These are phyloP conservation scores for Altica lythri DNA, from an alignment of 2,888 invertebrate genomes.

Conservation along the genomic window DNA sequence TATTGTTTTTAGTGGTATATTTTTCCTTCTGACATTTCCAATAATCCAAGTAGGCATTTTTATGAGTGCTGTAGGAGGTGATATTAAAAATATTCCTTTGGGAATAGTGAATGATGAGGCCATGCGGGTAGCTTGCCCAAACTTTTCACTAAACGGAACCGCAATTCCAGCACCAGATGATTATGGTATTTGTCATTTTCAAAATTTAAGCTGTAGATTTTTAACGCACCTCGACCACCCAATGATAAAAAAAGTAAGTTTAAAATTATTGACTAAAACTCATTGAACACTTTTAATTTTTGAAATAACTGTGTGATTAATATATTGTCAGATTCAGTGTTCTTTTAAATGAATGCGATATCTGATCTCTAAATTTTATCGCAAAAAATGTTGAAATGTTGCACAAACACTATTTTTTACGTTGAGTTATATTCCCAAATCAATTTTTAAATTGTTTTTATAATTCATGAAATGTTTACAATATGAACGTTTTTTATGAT, in stretches of 20 bases:
- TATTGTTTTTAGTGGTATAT: conserved; percentile 68
- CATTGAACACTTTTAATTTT: too few relatives aligned
- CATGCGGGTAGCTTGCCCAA: conserved; percentile 44
- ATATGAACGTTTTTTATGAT: too few relatives aligned
- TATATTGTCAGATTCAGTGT: too few relatives aligned
- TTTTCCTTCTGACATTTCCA: conserved; percentile 83
- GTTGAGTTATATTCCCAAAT: too few relatives aligned
- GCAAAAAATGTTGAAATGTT: too few relatives aligned
- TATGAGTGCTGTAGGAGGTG: conserved; percentile 78
- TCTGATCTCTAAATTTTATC: too few relatives aligned
- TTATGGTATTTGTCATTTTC: conserved; percentile 57
- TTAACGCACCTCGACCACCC: conserved; percentile 63
- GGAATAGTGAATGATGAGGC: conserved; percentile 82
- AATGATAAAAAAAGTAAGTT: conserved; percentile 55
- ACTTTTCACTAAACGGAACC: conserved; percentile 44
- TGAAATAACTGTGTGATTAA: too few relatives aligned
- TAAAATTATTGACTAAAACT: too few relatives aligned
- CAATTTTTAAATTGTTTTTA: too few relatives aligned
- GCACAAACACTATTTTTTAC: too few relatives aligned
- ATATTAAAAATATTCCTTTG: conserved; percentile 72
- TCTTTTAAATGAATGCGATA: too few relatives aligned
- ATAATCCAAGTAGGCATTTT: conserved; percentile 79
- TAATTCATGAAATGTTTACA: too few relatives aligned
- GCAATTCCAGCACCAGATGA: conserved; percentile 32
- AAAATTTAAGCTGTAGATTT: conserved; percentile 67